A percentile compares a stretch with the other conserved stretches of the same genome.
phyloP scores from a whole-genome alignment of 2,113 vertebrate genomes.

The Piaya cayana region DNA sequence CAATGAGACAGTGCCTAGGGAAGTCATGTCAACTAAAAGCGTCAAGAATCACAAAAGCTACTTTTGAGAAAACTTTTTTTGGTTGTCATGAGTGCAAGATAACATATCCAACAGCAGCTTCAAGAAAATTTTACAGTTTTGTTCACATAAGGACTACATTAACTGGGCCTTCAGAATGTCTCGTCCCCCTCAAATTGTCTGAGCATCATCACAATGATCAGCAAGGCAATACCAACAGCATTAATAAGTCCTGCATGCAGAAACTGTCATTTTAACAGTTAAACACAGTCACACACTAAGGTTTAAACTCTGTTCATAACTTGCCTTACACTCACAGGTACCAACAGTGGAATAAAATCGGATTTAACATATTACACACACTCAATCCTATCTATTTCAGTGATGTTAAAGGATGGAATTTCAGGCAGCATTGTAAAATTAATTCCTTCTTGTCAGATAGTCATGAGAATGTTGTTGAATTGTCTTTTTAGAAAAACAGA shows the following conservation, averaged over 20 bases:
- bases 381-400: background rate
- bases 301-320: background rate
- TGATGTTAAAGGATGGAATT: background rate
- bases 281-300: background rate
- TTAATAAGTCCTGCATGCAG: background rate
- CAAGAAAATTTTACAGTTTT: background rate
- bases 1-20: background rate
- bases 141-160: background rate
- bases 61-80: background rate
- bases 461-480: background rate
- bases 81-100: background rate
- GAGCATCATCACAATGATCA: background rate
- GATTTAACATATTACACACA: background rate
- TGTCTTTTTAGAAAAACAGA: background rate
- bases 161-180: background rate
- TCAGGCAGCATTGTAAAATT: background rate
- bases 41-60: background rate
- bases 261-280: background rate
- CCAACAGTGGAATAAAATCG: background rate
- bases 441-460: background rate
- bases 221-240: background rate
- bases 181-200: accelerated
- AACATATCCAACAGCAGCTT: background rate
- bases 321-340: background rate
- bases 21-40: background rate